Evolutionary conservation across 2,113 vertebrate species (phyloP).

Genomic region (Cheirogaleus medius): DNA sequence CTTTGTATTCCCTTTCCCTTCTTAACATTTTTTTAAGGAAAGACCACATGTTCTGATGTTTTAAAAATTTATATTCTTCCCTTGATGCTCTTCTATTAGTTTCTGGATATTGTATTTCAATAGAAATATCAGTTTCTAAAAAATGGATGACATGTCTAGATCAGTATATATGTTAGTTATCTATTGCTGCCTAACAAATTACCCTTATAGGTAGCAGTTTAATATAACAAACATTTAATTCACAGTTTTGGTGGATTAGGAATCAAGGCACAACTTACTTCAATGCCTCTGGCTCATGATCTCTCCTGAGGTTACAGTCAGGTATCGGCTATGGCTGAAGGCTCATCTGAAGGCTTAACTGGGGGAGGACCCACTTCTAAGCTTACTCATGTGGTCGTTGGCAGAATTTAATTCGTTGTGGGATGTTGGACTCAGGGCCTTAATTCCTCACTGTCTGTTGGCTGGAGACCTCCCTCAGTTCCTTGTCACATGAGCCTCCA

Average conservation of each 20-base stretch:
- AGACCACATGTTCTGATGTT: background rate
- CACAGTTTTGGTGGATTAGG: background rate
- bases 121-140: background rate
- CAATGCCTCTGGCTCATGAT: background rate
- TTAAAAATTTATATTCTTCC: background rate
- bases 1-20: background rate
- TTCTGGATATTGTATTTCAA: constrained; percentile 8
- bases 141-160: background rate
- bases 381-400: background rate
- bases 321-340: background rate
- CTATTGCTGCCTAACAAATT: background rate
- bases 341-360: background rate
- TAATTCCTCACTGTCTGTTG: background rate
- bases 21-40: background rate
- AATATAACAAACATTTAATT: background rate
- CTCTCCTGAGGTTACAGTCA: background rate
- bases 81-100: background rate
- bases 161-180: background rate
- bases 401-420: background rate
- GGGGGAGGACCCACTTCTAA: background rate
- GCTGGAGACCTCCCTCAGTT: background rate
- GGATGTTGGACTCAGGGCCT: background rate
- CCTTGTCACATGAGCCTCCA: background rate
- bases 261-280: background rate
- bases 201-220: background rate